Percentiles rank a stretch among this genome's conserved stretches.
phyloP scores from a whole-genome alignment of 2,888 invertebrate genomes.

The Tanaodytes sp. region DNA sequence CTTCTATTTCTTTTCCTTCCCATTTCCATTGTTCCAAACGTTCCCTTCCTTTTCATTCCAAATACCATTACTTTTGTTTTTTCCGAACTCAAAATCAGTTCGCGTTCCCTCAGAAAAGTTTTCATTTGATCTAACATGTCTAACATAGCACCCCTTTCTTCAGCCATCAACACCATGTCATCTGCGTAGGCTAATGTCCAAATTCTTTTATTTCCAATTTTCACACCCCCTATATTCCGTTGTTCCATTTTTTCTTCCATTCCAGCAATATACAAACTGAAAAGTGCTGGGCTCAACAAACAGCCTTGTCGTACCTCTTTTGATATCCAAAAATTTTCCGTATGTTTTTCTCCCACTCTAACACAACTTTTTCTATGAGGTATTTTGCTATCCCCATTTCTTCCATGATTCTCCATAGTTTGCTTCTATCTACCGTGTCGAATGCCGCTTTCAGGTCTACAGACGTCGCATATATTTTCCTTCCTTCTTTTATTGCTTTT shows the following conservation, averaged over 20 bases:
- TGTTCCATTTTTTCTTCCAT: not conserved
- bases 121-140: not conserved
- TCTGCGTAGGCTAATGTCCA: slow-evolving; percentile 4
- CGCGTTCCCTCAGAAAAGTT: not conserved
- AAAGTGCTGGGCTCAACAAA: too few species aligned
- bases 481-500: too few species aligned
- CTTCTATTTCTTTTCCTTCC: slow-evolving; percentile 14
- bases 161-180: slow-evolving; percentile 7
- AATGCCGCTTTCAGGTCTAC: too few species aligned
- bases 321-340: too few species aligned
- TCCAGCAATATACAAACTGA: not conserved
- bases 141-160: not conserved
- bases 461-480: too few species aligned
- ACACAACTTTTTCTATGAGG: too few species aligned
- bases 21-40: slow-evolving; percentile 12
- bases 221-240: not conserved
- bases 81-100: slow-evolving; percentile 1
- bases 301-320: not conserved
- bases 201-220: not conserved
- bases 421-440: too few species aligned
- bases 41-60: not conserved
- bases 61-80: slow-evolving; percentile 1
- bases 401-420: too few species aligned
- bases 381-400: slow-evolving; percentile 1
- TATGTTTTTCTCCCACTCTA: too few species aligned